Base-by-base conservation (phyloP, 2,888 invertebrate genomes). In the Callyntrura guangdongensis region DNA sequence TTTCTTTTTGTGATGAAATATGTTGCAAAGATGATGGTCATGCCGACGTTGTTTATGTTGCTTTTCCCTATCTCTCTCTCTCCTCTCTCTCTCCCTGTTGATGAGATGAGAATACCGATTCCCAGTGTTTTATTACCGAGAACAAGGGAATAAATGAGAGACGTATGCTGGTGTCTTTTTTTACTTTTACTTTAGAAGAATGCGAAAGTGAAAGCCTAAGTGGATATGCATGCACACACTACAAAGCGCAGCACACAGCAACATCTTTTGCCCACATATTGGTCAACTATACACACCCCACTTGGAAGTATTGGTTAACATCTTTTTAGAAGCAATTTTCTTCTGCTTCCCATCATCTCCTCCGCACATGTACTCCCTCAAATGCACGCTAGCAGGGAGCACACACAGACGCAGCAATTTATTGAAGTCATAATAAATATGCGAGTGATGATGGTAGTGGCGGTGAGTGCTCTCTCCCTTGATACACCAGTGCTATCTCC, bases 361-460 rank as follows among this genome's bases (percentile, higher is more conserved):
- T 36, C 69, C 25, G 17, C 61, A 61, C 22, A 36, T 12, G 27
- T 2, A 53, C 53, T 53, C 36, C 53, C 67, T 67, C 27, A 67
- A 67, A 12, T 27, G 36, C 12, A 67, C 53, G 11, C n/a, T 12
- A 14, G n/a, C 12, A 25, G 59, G 17, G 64, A 20, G 5, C 27
- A 14, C 27, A 27, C 27, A 67, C 64, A 59, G 14, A 17, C 59
- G 59, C 9, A 81, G 82, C 82, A 47, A 82, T 69, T 69, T 84
- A 84, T 84, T 84, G 67, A 53, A 67, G 84, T 69, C 27, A 36
- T 84, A 84, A 84, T 84, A 84, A 84, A 84, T 84, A 84, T 84
- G 84, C 84, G 72, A 84, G 84, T 84, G 82, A 45, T 72, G 69
- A 72, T 72, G 49, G 22, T 53, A 25, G 49, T 74, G 72, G 72